These are phyloP conservation scores for Rhagonycha fulva DNA, from an alignment of 2,888 invertebrate species.

Conservation along the genomic window DNA sequence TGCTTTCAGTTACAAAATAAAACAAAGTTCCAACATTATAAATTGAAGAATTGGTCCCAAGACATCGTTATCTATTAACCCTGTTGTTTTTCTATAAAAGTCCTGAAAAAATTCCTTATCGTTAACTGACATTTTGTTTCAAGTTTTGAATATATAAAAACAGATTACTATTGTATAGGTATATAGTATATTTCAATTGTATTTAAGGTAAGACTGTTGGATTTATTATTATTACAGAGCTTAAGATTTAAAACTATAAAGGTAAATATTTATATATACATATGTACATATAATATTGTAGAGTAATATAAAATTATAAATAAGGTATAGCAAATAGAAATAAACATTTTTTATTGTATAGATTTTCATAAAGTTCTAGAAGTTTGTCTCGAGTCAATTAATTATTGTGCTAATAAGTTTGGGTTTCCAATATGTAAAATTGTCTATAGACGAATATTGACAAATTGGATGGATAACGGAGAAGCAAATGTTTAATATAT, in stretches of 20 bases:
- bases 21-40: not conserved
- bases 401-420: not conserved
- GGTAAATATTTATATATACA: no score
- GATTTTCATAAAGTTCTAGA: not conserved
- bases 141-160: not conserved
- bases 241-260: no score
- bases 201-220: no score
- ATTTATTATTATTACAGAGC: no score
- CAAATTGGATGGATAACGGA: not conserved
- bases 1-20: not conserved
- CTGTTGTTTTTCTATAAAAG: not conserved
- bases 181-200: no score
- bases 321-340: no score
- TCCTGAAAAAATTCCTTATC: not conserved
- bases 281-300: no score
- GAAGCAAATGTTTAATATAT: not conserved
- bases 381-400: not conserved
- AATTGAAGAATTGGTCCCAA: not conserved
- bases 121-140: not conserved
- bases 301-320: no score
- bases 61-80: not conserved
- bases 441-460: not conserved
- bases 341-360: not conserved
- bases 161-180: no score
- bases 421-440: not conserved